Evolutionary conservation across 2,113 vertebrate species (phyloP).

Genomic region (Bujurquina vittata): DNA sequence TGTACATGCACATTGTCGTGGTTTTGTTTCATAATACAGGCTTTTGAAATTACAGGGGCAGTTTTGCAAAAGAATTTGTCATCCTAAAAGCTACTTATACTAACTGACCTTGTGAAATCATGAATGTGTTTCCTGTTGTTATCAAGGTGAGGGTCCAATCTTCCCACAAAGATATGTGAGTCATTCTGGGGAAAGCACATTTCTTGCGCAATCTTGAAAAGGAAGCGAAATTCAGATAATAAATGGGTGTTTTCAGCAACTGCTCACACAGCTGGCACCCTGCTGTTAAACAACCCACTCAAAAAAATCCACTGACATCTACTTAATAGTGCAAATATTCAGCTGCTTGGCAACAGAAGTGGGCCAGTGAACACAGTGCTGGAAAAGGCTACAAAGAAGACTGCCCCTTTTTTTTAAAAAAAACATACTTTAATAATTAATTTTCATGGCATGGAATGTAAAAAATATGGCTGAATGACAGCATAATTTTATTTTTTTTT

Average conservation of each 20-base stretch:
- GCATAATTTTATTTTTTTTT: too few species aligned
- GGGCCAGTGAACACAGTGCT: background rate
- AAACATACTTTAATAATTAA: background rate
- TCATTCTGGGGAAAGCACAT: conserved; percentile 5
- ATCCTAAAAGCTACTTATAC: background rate
- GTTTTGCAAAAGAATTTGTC: conserved; percentile 2
- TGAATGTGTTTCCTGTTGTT: conserved; percentile 15
- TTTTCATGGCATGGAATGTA: background rate
- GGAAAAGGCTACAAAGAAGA: background rate
- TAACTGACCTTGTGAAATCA: background rate
- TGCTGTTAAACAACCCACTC: background rate
- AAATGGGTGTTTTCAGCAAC: background rate
- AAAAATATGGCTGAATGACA: background rate
- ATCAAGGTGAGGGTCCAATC: accelerated
- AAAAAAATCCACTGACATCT: background rate
- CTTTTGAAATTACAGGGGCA: conserved; percentile 27
- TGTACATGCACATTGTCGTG: background rate
- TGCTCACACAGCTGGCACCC: background rate
- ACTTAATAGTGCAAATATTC: background rate
- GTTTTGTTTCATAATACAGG: background rate
- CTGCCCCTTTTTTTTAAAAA: too few species aligned
- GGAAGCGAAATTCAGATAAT: background rate
- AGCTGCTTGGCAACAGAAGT: background rate
- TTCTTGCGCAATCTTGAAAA: background rate
- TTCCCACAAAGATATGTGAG: background rate